A percentile compares a stretch with the other conserved stretches of the same genome.
phyloP scores from a whole-genome alignment of 2,113 vertebrate species.

The Prunella himalayana region DNA sequence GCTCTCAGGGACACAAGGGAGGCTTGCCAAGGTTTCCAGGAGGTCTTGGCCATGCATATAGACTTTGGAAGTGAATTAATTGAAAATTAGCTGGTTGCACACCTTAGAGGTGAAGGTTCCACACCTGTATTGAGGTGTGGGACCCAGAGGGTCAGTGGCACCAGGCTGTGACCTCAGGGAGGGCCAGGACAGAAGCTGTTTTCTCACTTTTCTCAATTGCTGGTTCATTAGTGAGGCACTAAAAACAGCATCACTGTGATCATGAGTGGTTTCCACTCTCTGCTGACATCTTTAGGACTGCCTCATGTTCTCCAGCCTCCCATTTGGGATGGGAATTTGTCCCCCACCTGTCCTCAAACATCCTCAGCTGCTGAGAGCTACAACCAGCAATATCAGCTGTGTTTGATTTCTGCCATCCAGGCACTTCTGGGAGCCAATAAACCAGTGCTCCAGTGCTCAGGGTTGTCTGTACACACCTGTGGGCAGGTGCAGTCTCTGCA shows the following conservation, averaged over 20 bases:
- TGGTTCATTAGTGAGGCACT: not conserved
- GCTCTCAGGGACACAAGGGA: not conserved
- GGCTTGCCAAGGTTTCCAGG: not conserved
- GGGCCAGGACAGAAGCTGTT: not conserved
- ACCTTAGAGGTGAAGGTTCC: not conserved
- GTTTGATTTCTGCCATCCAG: not conserved
- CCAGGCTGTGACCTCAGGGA: not conserved
- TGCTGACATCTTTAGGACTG: not conserved
- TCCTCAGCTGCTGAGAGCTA: not conserved
- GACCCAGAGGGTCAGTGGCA: not conserved
- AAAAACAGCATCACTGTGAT: not conserved
- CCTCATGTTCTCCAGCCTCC: not conserved
- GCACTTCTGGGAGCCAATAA: not conserved
- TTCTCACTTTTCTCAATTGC: not conserved
- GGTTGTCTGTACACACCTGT: not conserved
- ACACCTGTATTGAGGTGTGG: not conserved
- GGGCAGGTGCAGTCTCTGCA: not conserved
- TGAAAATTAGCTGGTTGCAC: not conserved
- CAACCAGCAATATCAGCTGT: not conserved
- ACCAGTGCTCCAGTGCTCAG: not conserved
- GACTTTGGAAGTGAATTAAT: not conserved
- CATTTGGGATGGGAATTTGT: not conserved
- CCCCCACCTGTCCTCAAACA: fast-evolving
- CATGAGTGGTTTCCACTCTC: not conserved
- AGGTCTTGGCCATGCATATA: not conserved